Evolutionary conservation across 2,888 invertebrate genomes (phyloP).

Genomic region (Sminthurides aquaticus): DNA sequence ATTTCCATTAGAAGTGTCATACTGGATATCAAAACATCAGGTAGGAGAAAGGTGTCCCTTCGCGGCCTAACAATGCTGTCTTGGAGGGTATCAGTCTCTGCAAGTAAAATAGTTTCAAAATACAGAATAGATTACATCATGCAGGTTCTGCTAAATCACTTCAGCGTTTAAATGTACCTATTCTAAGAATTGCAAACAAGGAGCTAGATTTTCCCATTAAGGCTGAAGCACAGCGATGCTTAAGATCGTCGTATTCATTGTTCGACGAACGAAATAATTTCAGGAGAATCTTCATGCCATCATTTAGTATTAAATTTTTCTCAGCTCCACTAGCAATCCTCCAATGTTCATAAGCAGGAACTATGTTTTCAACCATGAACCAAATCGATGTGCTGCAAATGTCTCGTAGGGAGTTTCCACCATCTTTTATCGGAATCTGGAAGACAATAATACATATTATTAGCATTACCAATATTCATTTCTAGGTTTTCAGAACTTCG

Average conservation of each 20-base stretch:
- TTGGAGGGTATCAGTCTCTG: slow-evolving; percentile 28
- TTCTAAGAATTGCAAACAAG: slow-evolving; percentile 25
- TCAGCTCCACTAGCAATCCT: slow-evolving; percentile 23
- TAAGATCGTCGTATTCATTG: slow-evolving; percentile 19
- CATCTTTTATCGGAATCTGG: slow-evolving; percentile 16
- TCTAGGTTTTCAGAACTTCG: too few species aligned
- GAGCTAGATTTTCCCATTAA: slow-evolving; percentile 30
- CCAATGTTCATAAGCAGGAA: slow-evolving; percentile 32
- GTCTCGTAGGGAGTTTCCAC: slow-evolving; percentile 4
- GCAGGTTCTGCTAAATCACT: too few species aligned
- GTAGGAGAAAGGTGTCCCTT: slow-evolving; percentile 22
- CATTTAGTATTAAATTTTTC: slow-evolving; percentile 25
- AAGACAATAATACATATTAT: neutral
- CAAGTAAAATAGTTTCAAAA: too few species aligned
- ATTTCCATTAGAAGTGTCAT: slow-evolving; percentile 24
- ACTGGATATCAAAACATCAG: slow-evolving; percentile 25
- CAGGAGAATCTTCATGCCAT: slow-evolving; percentile 30
- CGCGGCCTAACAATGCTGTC: slow-evolving; percentile 29
- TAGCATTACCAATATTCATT: neutral
- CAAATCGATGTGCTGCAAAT: slow-evolving; percentile 20
- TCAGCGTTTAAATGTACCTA: slow-evolving; percentile 27
- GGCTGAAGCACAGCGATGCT: slow-evolving; percentile 20
- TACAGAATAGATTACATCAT: too few species aligned
- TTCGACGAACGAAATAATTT: slow-evolving; percentile 19
- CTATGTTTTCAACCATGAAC: slow-evolving; percentile 34